A percentile compares a stretch with the other conserved stretches of the same genome.
phyloP scores from a whole-genome alignment of 1,140 invertebrate species.

The honey bee (Apis mellifera) region DNA sequence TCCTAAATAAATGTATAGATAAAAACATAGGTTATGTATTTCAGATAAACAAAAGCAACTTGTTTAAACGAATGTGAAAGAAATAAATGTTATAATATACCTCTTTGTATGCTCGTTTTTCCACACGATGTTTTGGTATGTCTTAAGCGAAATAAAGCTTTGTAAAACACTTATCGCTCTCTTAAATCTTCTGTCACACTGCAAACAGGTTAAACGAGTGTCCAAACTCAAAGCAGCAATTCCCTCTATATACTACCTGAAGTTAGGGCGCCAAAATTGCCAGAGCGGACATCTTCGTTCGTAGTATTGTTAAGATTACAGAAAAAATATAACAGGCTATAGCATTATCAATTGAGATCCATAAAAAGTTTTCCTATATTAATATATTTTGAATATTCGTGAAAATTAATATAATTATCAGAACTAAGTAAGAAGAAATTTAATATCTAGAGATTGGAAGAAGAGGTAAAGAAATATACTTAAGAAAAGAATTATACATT shows the following conservation, averaged over 20 bases:
- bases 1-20: not conserved
- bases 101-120: slow-evolving; percentile 40
- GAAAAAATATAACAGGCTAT: not conserved
- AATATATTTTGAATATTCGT: not conserved
- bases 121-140: slow-evolving; percentile 20
- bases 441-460: too few relatives aligned
- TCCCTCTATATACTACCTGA: slow-evolving; percentile 22
- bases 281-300: slow-evolving; percentile 6
- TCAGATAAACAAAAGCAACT: slow-evolving; percentile 57
- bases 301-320: not conserved
- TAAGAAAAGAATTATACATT: too few relatives aligned
- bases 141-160: slow-evolving; percentile 32
- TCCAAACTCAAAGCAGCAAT: slow-evolving; percentile 43
- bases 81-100: slow-evolving; percentile 25
- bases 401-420: not conserved
- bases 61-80: slow-evolving; percentile 21
- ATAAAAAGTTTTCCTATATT: too few relatives aligned
- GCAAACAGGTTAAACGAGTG: slow-evolving; percentile 57
- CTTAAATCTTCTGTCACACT: slow-evolving; percentile 54
- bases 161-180: slow-evolving; percentile 33
- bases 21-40: slow-evolving; percentile 51
- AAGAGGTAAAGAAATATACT: too few relatives aligned
- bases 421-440: too few relatives aligned
- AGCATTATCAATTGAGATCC: slow-evolving; percentile 14
- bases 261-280: slow-evolving; percentile 34